A percentile compares a stretch with the other conserved stretches of the same genome.
phyloP scores from a whole-genome alignment of 1,140 invertebrate genomes.

The Drosophila cardini region DNA sequence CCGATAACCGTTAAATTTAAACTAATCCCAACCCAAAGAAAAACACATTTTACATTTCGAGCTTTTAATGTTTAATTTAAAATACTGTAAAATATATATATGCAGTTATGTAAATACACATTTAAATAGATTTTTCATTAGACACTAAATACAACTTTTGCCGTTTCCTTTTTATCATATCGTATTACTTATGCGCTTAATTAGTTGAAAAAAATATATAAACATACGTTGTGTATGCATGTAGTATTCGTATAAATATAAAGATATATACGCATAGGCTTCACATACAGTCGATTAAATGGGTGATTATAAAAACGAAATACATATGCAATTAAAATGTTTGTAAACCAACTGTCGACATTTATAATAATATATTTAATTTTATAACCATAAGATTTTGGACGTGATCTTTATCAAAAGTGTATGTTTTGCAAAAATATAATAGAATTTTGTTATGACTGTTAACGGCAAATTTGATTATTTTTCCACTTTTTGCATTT shows the following conservation, averaged over 20 bases:
- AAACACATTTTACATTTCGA: slow-evolving; percentile 8
- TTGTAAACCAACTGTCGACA: slow-evolving; percentile 37
- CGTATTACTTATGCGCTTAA: slow-evolving; percentile 66
- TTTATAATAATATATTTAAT: slow-evolving; percentile 45
- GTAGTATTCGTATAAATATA: slow-evolving; percentile 48
- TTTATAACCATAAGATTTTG: slow-evolving; percentile 64
- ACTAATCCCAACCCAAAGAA: not conserved
- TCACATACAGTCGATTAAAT: slow-evolving; percentile 51
- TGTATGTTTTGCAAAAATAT: slow-evolving; percentile 53
- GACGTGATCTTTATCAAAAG: slow-evolving; percentile 65
- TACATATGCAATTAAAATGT: slow-evolving; percentile 34
- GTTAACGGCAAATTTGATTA: slow-evolving; percentile 56
- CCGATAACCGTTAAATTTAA: not conserved
- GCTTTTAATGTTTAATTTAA: slow-evolving; percentile 63
- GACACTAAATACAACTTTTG: slow-evolving; percentile 74
- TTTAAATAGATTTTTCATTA: slow-evolving; percentile 69
- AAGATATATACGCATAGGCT: slow-evolving; percentile 44
- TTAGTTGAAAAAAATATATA: slow-evolving; percentile 38
- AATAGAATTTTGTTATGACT: slow-evolving; percentile 56
- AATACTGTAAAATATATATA: slow-evolving; percentile 81
- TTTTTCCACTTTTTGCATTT: slow-evolving; percentile 26
- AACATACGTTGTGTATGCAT: slow-evolving; percentile 12
- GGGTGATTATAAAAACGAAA: slow-evolving; percentile 34
- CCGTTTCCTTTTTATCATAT: slow-evolving; percentile 53
- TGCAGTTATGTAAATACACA: slow-evolving; percentile 73